These are phyloP conservation scores for Lycophotia porphyrea DNA, from an alignment of 2,888 invertebrate species.

Conservation along the genomic window DNA sequence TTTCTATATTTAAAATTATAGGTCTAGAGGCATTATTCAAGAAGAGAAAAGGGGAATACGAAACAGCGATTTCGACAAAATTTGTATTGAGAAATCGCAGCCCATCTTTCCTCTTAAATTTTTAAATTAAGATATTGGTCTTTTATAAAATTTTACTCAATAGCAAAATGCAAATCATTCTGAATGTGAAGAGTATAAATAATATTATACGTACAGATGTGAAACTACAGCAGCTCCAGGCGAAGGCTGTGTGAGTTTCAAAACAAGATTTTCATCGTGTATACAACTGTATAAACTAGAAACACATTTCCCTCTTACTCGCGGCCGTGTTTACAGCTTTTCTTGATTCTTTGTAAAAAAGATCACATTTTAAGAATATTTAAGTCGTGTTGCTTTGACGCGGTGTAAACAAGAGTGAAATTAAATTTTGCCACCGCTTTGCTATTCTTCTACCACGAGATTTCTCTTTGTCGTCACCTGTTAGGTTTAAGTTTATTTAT, in stretches of 20 bases:
- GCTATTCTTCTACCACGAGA: slow-evolving; percentile 67
- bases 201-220: background rate
- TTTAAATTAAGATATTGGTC: background rate
- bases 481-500: slow-evolving; percentile 69
- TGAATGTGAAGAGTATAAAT: background rate
- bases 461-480: slow-evolving; percentile 62
- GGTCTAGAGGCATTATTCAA: too few species aligned
- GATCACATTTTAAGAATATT: slow-evolving; percentile 65
- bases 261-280: slow-evolving; percentile 56
- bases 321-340: slow-evolving; percentile 32
- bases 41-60: too few species aligned
- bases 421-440: slow-evolving; percentile 72
- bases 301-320: slow-evolving; percentile 29
- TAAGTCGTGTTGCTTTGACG: slow-evolving; percentile 69
- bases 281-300: slow-evolving; percentile 10
- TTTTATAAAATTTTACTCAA: background rate
- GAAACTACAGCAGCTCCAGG: slow-evolving; percentile 11
- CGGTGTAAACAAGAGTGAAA: slow-evolving; percentile 70
- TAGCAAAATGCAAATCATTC: background rate
- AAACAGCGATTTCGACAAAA: too few species aligned
- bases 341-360: slow-evolving; percentile 46
- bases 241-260: slow-evolving; percentile 49
- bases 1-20: too few species aligned
- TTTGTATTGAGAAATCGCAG: too few species aligned
- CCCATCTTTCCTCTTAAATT: too few species aligned